Base-by-base conservation (phyloP, 2,797 vertebrate species). In the Silurus aristotelis region DNA sequence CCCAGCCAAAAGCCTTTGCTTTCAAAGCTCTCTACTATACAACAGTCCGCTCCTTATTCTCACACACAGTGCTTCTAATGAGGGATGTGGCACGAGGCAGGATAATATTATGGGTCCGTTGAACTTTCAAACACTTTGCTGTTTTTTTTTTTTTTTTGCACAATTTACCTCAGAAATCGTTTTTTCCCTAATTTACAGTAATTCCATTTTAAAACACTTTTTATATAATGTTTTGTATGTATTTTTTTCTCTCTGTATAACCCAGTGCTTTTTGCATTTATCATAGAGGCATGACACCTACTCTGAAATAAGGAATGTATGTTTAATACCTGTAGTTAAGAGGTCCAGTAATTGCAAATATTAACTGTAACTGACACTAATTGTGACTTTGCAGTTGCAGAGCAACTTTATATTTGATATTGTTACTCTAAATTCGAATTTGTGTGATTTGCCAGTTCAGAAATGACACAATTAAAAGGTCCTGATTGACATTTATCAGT, bases 1-100 rank as follows among this genome's bases (percentile, higher is more conserved):
- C 66, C 67, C 82, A 80, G 67, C 88, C 87, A 83, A 75, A 83
- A 75, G 22, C 38, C 71, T 83, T 76, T 72, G 80, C 56, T 7
- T n/a, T 66, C 64, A 58, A 77, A 80, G 31, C 76, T 38, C 48
- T 64, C 27, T 55, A 27, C 67, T 61, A 80, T 76, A 80, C 76
- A 78, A 64, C 67, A 84, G 66, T 78, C 56, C 46, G 60, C 48
- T 78, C 67, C 71, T 83, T 72, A 71, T 72, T 71, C 76, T 25
- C 66, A 38, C 58, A 67, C 31, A 63, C 73, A 31, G 73, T 60
- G 61, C 67, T 31, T 71, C 25, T 72, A 83, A 80, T 73, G 85
- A 80, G 60, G 66, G 48, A 61, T 43, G 38, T 56, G 70, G 61
- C 66, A 60, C 20, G 58, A 22, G 76, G 67, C 46, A 83, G 31